These are phyloP conservation scores for Thymelicus lineola DNA, from an alignment of 2,888 invertebrate species.

Conservation along the genomic window DNA sequence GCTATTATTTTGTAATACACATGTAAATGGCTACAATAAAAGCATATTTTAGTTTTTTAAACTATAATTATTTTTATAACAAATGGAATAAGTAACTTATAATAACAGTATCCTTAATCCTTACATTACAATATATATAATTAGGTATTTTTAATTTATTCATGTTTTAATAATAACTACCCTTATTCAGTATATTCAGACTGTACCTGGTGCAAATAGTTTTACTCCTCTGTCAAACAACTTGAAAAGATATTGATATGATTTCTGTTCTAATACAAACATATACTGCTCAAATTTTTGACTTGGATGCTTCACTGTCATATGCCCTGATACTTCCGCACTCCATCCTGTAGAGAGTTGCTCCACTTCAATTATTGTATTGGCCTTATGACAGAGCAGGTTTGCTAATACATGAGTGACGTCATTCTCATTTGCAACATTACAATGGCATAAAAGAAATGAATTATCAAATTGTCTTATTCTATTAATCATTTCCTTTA, in stretches of 20 bases:
- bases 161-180: too few species aligned
- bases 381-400: conserved; percentile 86
- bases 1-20: too few species aligned
- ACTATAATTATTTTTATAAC: too few species aligned
- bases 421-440: conserved; percentile 84
- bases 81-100: too few species aligned
- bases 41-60: too few species aligned
- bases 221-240: conserved; percentile 90
- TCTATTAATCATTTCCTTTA: conserved; percentile 73
- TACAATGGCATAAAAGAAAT: conserved; percentile 83
- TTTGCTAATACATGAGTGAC: conserved; percentile 85
- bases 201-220: conserved; percentile 89
- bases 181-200: conserved; percentile 44
- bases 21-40: too few species aligned
- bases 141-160: too few species aligned
- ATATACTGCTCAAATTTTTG: conserved; percentile 66
- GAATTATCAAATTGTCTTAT: conserved; percentile 60
- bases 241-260: conserved; percentile 86
- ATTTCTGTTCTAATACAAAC: conserved; percentile 59
- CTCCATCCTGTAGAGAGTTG: conserved; percentile 90
- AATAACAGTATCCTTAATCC: too few species aligned
- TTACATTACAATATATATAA: too few species aligned
- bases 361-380: conserved; percentile 86
- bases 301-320: conserved; percentile 81
- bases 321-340: conserved; percentile 89